Base-by-base conservation (phyloP, 2,888 invertebrate species). In the Baccha elongata region DNA sequence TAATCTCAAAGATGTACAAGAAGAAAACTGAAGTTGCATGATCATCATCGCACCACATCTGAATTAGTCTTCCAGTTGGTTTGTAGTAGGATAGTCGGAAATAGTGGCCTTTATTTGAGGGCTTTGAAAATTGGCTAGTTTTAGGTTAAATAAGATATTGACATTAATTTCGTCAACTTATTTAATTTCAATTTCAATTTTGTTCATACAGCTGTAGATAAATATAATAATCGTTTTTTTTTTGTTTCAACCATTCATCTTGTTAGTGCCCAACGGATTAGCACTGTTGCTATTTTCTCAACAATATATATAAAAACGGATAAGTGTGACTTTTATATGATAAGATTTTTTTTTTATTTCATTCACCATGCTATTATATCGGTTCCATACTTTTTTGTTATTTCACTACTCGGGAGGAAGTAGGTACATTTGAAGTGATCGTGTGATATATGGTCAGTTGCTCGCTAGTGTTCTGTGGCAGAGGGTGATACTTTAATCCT, bases 401-500 rank as follows among this genome's bases (percentile, higher is more conserved):
- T 62, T 78, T 55, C 46, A 78, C 32, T 68, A 23, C 67, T 67
- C 42, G 37, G 48, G 67, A 78, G 62, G 85, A 85, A 86, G 85
- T 60, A 60, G 44, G 60, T 86, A 86, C 86, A 86, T 86, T 86
- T 86, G 84, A 76, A 86, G 85, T 83, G 85, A 86, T 86, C 86
- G 83, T 79, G 69, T 58, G 78, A 81, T 85, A 71, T 86, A 86
- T 86, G 88, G 87, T 90, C 89, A 90, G 90, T 90, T 89, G 88
- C 85, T 87, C 86, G 87, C 87, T 89, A 87, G 88, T 88, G 86
- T 87, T 89, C 88, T 87, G 86, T 87, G 86, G 86, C 86, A 87
- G 84, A 88, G 89, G 90, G 88, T 89, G 89, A 69, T 81, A 42
- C 23, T 26, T 40, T 44, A 67, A 71, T 50, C 19, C 53, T 42